Conservation (phyloP, 2,888 invertebrate genomes). For the Punctoribates punctum region DNA sequence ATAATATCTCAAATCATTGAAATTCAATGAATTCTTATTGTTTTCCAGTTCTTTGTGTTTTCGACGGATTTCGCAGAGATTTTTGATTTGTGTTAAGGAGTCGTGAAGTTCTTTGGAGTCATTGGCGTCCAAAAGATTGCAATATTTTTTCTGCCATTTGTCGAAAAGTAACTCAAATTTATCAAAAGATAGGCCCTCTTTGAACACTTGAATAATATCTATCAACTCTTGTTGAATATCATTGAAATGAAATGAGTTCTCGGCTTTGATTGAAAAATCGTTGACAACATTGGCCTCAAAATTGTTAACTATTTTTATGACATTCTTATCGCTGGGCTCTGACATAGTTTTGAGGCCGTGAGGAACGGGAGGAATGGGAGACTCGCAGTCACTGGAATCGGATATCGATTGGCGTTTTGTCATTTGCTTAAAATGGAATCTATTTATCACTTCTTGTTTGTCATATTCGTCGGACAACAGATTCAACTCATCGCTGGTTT, state of each 20-base stretch:
- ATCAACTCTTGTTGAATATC: conserved; percentile 35
- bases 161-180: conserved; percentile 26
- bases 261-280: background rate
- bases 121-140: conserved; percentile 36
- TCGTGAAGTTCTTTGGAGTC: conserved; percentile 34
- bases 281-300: background rate
- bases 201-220: conserved; percentile 34
- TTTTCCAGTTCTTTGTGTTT: conserved; percentile 15
- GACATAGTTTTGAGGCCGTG: no score
- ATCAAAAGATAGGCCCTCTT: conserved; percentile 33
- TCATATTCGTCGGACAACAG: background rate
- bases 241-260: background rate
- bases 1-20: conserved; percentile 30
- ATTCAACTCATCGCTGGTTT: background rate
- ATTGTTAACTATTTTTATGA: conserved; percentile 1
- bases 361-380: no score
- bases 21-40: conserved; percentile 7
- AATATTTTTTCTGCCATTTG: conserved; percentile 34
- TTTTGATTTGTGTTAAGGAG: conserved; percentile 36
- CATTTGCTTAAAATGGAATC: background rate
- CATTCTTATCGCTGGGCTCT: background rate
- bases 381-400: background rate
- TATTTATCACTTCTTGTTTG: conserved; percentile 8
- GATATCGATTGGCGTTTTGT: background rate
- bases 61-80: conserved; percentile 16